phyloP scores from a whole-genome alignment of 2,888 invertebrate genomes.

The Mimachlamys varia region DNA sequence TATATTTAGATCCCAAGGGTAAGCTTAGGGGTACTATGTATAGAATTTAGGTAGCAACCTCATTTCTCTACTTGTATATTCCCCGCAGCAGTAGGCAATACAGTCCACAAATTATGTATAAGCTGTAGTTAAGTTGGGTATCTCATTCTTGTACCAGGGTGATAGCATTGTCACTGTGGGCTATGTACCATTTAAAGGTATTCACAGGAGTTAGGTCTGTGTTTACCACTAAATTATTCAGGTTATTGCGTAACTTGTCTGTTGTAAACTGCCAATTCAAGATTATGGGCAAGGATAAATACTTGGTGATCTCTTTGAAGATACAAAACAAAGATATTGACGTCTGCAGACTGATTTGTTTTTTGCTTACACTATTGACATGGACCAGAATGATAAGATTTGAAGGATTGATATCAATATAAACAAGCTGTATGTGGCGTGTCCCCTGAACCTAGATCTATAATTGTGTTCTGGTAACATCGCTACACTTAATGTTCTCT shows the following conservation, averaged over 20 bases:
- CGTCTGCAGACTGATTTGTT: background rate
- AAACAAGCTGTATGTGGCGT: background rate
- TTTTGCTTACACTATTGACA: background rate
- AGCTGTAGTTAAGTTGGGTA: conserved; percentile 5
- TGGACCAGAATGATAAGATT: background rate
- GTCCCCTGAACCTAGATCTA: background rate
- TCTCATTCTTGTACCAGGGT: background rate
- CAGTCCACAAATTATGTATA: background rate
- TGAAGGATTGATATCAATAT: background rate
- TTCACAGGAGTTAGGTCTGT: background rate
- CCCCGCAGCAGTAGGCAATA: background rate
- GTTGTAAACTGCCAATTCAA: conserved; percentile 22
- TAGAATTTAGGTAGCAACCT: background rate
- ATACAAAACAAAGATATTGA: background rate
- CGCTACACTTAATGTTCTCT: background rate
- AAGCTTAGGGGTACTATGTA: too few relatives aligned
- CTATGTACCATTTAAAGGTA: background rate
- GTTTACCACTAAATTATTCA: conserved; percentile 23
- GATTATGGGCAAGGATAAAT: background rate
- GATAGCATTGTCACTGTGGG: background rate
- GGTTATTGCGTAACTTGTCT: background rate
- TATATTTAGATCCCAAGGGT: background rate
- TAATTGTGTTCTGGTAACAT: background rate
- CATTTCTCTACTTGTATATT: background rate
- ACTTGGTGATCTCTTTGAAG: background rate